These are phyloP conservation scores for Orius insidiosus DNA, from an alignment of 1,140 invertebrate species.

Conservation along the genomic window DNA sequence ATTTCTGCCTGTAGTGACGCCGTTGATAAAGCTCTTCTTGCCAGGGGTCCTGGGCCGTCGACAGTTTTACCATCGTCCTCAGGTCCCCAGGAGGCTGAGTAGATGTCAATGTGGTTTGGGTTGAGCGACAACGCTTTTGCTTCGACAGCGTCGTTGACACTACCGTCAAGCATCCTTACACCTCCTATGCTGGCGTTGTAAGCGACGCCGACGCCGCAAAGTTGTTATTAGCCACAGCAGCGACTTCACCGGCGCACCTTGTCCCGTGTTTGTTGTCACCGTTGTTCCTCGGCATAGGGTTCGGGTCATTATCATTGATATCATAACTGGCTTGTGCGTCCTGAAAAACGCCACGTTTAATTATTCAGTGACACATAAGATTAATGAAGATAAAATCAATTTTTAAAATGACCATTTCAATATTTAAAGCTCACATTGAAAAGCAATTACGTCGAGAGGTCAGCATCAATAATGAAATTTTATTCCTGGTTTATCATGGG, in stretches of 20 bases:
- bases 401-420: too few species aligned
- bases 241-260: slow-evolving; percentile 82
- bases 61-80: slow-evolving; percentile 96
- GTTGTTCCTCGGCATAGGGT: slow-evolving; percentile 91
- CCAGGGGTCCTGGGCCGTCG: slow-evolving; percentile 92
- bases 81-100: slow-evolving; percentile 91
- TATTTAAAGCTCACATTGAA: too few species aligned
- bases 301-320: slow-evolving; percentile 89
- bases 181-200: slow-evolving; percentile 86
- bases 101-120: slow-evolving; percentile 87
- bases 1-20: slow-evolving; percentile 80
- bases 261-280: slow-evolving; percentile 90
- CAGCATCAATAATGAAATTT: too few species aligned
- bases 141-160: slow-evolving; percentile 90
- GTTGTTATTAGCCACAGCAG: slow-evolving; percentile 77
- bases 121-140: slow-evolving; percentile 79
- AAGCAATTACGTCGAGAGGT: too few species aligned
- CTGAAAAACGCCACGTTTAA: too few species aligned
- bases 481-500: too few species aligned
- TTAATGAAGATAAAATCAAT: too few species aligned
- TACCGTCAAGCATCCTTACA: slow-evolving; percentile 87
- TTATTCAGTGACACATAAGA: too few species aligned
- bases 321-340: slow-evolving; percentile 88
- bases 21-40: slow-evolving; percentile 92
- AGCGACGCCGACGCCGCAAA: slow-evolving; percentile 85